Conservation (phyloP, 2,888 invertebrate species). For the Aporophyla lueneburgensis region DNA sequence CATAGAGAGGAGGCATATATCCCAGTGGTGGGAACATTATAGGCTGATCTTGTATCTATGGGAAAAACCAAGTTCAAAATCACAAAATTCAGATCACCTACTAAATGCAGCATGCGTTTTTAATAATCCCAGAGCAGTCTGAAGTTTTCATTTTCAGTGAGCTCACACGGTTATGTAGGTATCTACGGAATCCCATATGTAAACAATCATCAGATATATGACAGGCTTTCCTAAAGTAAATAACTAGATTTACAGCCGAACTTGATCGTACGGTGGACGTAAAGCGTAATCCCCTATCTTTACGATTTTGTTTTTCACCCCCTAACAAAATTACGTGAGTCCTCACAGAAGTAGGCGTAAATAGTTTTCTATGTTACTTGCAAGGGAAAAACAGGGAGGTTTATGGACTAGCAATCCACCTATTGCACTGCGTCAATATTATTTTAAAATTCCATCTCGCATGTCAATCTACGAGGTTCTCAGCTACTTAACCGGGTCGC, state of each 20-base stretch:
- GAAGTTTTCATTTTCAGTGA: background rate
- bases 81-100: background rate
- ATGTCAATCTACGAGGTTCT: too few species aligned
- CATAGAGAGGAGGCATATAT: too few species aligned
- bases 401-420: background rate
- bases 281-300: slow-evolving; percentile 41
- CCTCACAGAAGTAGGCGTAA: slow-evolving; percentile 5
- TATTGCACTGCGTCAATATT: background rate
- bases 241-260: slow-evolving; percentile 40
- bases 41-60: too few species aligned
- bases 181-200: background rate
- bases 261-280: slow-evolving; percentile 18
- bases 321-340: slow-evolving; percentile 26
- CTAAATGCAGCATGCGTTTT: too few species aligned
- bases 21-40: too few species aligned
- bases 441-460: too few species aligned
- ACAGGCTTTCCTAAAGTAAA: slow-evolving; percentile 18
- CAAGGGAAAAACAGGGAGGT: background rate
- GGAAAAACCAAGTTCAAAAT: background rate
- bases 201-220: background rate
- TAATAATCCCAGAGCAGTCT: too few species aligned
- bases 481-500: too few species aligned
- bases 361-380: slow-evolving; percentile 8
- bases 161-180: background rate
- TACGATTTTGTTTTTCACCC: slow-evolving; percentile 57